These are phyloP conservation scores for Conomelus anceps DNA, from an alignment of 2,888 invertebrate species.

Conservation along the genomic window DNA sequence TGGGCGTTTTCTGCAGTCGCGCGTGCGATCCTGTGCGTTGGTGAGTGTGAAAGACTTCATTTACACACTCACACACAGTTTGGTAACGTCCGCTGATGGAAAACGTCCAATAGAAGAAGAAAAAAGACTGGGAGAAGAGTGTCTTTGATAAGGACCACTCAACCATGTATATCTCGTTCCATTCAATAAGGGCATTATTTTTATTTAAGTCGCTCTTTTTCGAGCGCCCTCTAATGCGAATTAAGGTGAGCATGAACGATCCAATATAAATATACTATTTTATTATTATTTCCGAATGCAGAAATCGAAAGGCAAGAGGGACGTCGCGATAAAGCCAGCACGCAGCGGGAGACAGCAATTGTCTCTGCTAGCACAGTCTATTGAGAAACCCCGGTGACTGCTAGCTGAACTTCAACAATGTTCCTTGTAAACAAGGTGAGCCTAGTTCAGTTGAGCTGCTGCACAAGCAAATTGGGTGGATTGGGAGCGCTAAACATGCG, in stretches of 20 bases:
- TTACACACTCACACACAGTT: background rate
- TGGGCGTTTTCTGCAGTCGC: background rate
- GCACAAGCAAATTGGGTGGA: no score
- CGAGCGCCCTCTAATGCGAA: background rate
- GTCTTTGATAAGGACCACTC: background rate
- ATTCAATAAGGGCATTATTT: background rate
- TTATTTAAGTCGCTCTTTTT: background rate
- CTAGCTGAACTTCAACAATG: no score
- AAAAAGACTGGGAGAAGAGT: background rate
- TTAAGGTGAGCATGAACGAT: background rate
- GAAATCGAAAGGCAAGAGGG: background rate
- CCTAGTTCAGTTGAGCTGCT: no score
- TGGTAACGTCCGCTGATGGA: no score
- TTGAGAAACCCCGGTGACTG: no score
- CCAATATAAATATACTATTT: background rate
- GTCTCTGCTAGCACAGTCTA: no score
- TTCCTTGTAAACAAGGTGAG: no score
- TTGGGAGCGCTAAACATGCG: no score
- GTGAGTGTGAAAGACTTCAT: background rate
- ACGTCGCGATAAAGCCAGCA: no score
- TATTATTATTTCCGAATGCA: background rate
- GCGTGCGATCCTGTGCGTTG: background rate
- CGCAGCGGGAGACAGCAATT: background rate
- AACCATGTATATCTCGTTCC: background rate
- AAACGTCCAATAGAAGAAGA: no score